Conservation (phyloP, 2,888 invertebrate species). For the Spilosoma lubricipeda region DNA sequence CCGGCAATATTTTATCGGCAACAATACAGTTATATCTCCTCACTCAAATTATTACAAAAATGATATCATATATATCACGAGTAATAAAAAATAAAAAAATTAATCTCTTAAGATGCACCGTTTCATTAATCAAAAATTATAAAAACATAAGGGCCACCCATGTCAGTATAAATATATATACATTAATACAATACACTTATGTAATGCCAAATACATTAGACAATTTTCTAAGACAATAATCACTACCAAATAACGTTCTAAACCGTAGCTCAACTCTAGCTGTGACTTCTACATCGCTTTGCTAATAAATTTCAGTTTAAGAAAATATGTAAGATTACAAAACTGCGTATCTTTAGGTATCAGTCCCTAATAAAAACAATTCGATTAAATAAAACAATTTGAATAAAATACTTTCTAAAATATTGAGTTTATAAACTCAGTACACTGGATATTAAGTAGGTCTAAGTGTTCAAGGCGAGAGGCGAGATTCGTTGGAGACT, state of each 20-base stretch:
- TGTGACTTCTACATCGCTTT: no score
- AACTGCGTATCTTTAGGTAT: not conserved
- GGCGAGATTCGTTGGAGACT: not conserved
- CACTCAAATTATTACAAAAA: no score
- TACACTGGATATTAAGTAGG: not conserved
- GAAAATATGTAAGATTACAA: no score
- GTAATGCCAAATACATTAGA: not conserved
- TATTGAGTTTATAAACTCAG: not conserved
- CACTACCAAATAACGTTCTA: not conserved
- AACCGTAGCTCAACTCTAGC: not conserved
- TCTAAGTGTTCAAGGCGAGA: not conserved
- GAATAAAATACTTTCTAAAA: not conserved
- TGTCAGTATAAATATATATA: not conserved
- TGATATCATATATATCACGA: not conserved
- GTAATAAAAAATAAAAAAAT: not conserved
- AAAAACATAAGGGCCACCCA: not conserved
- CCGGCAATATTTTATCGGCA: no score
- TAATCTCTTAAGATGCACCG: not conserved
- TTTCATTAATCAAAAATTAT: not conserved
- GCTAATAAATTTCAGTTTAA: no score
- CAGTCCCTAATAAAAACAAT: not conserved
- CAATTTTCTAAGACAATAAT: not conserved
- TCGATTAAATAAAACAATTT: not conserved
- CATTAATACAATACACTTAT: not conserved
- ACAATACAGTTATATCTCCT: no score